Percentiles rank a stretch among this genome's conserved stretches.
phyloP scores from a whole-genome alignment of 2,113 vertebrate genomes.

The Morone chrysops region DNA sequence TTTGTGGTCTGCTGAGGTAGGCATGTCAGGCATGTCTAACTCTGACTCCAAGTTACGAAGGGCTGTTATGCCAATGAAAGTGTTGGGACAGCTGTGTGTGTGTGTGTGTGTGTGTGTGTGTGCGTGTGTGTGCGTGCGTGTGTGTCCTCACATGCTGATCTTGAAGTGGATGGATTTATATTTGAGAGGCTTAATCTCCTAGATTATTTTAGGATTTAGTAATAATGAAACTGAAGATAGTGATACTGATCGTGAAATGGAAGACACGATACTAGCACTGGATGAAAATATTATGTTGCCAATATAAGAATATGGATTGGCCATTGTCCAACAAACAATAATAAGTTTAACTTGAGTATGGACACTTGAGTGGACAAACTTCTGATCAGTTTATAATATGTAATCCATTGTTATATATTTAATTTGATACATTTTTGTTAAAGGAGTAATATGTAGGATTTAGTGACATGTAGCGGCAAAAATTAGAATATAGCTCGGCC shows the following conservation, averaged over 20 bases:
- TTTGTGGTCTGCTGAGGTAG: slow-evolving; percentile 74
- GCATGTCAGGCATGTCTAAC: slow-evolving; percentile 71
- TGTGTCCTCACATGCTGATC: slow-evolving; percentile 7
- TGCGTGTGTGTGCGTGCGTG: background rate
- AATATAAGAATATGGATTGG: background rate
- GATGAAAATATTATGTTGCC: background rate
- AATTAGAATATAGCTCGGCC: too few species aligned
- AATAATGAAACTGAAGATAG: background rate
- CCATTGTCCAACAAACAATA: background rate
- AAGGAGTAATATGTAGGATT: too few species aligned
- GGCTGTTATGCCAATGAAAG: slow-evolving; percentile 72
- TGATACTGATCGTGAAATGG: background rate
- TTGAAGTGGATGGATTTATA: slow-evolving; percentile 8
- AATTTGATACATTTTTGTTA: too few species aligned
- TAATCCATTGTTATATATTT: background rate
- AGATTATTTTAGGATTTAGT: background rate
- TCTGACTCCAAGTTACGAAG: slow-evolving; percentile 55
- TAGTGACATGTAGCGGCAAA: too few species aligned
- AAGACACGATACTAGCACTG: background rate
- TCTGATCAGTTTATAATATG: background rate
- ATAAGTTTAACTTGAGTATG: background rate
- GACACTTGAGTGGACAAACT: too few species aligned
- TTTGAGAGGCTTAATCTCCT: slow-evolving; percentile 16
- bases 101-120: background rate
- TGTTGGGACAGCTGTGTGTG: slow-evolving; percentile 79